These are phyloP conservation scores for Micrastur ruficollis DNA, from an alignment of 2,797 vertebrate species.

Conservation along the genomic window DNA sequence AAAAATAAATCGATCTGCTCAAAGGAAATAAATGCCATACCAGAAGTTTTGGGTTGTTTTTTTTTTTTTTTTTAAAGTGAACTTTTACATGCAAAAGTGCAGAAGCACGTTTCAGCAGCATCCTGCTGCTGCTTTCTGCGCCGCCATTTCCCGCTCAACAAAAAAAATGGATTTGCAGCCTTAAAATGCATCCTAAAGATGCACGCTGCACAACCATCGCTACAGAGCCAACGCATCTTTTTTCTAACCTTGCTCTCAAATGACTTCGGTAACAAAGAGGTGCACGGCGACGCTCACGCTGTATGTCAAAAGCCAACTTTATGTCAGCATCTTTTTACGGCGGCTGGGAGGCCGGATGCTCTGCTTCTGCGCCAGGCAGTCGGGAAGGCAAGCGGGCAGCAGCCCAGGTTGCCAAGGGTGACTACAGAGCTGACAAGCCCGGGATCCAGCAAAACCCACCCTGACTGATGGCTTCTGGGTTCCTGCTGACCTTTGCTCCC, in stretches of 20 bases:
- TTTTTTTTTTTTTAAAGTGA: neutral
- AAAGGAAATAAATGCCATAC: constrained; percentile 28
- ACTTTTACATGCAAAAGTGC: neutral
- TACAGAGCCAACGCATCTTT: neutral
- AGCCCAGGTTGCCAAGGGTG: constrained; percentile 79
- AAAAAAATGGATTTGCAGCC: constrained; percentile 1
- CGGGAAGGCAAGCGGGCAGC: constrained; percentile 64
- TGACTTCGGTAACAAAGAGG: constrained; percentile 11
- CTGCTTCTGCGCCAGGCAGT: constrained; percentile 54
- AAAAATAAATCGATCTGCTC: constrained; percentile 20
- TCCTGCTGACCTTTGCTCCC: constrained; percentile 84
- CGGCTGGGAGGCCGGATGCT: constrained; percentile 30
- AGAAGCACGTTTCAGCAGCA: neutral
- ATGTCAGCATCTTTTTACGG: constrained; percentile 67
- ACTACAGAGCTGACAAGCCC: constrained; percentile 80
- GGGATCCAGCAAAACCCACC: constrained; percentile 80
- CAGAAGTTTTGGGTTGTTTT: too few relatives aligned
- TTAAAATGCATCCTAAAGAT: constrained; percentile 28
- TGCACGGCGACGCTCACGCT: neutral
- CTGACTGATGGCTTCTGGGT: constrained; percentile 87
- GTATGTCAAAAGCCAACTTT: constrained; percentile 58
- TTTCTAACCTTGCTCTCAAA: constrained; percentile 17
- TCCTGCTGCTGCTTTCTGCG: neutral
- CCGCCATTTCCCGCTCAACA: neutral
- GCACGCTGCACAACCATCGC: neutral